A percentile compares a stretch with the other conserved stretches of the same genome.
Conservation (phyloP, 2,113 vertebrate genomes). For the Alectura lathami region DNA sequence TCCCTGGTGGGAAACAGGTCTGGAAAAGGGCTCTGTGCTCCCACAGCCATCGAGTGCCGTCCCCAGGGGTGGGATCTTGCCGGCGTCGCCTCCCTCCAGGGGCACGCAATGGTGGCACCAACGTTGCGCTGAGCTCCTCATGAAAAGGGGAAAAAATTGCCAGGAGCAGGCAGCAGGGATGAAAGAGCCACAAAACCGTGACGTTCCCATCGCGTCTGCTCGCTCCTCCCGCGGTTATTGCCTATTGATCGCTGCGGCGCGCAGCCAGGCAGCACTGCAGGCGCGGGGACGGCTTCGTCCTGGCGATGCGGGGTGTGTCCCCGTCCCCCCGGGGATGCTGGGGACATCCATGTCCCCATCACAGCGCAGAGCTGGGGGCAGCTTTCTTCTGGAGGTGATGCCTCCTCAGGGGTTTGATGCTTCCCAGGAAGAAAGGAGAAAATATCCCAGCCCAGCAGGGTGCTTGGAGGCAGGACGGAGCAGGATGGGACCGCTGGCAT, state of each 20-base stretch:
- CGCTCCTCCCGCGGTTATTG: neutral
- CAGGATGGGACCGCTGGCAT: neutral
- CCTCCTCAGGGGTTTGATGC: neutral
- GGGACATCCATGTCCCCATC: neutral
- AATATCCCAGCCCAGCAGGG: neutral
- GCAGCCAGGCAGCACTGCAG: fast-evolving
- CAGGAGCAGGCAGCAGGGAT: fast-evolving
- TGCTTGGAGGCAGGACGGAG: neutral
- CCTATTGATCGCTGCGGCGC: fast-evolving
- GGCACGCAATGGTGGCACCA: neutral
- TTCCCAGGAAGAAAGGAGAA: neutral
- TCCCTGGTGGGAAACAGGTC: neutral
- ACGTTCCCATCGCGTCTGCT: fast-evolving
- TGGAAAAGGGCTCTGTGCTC: neutral
- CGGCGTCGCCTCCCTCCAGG: fast-evolving
- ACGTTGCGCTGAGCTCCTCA: fast-evolving
- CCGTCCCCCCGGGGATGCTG: fast-evolving
- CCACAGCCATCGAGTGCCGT: fast-evolving
- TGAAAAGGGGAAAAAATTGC: neutral
- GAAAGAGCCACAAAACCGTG: neutral
- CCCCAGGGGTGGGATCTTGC: fast-evolving
- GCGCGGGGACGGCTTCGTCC: fast-evolving
- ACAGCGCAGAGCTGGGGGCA: fast-evolving
- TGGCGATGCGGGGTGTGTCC: fast-evolving
- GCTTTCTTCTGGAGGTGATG: neutral